A percentile compares a stretch with the other conserved stretches of the same genome.
These are phyloP conservation scores for Schizotus pectinicornis DNA, from an alignment of 2,888 invertebrate species.

Conservation along the genomic window DNA sequence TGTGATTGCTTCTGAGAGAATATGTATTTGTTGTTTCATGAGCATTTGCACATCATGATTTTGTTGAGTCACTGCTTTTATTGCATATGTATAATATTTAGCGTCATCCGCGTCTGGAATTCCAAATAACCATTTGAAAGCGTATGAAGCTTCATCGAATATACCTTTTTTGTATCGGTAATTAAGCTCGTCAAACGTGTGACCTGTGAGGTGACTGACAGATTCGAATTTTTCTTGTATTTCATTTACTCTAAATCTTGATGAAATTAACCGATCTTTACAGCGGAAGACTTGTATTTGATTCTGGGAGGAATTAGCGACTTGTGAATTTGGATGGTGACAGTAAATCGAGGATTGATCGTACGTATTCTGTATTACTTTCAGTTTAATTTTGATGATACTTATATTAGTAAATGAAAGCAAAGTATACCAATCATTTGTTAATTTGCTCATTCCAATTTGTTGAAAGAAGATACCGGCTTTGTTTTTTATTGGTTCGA, in stretches of 20 bases:
- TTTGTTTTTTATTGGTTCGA: neutral
- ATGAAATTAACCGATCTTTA: neutral
- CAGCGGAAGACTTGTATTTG: neutral
- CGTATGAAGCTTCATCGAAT: slow-evolving; percentile 17
- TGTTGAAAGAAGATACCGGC: slow-evolving; percentile 9
- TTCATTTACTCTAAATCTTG: neutral
- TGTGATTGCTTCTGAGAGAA: slow-evolving; percentile 28
- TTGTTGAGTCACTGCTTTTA: slow-evolving; percentile 14
- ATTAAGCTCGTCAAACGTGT: neutral
- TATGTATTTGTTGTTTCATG: slow-evolving; percentile 32
- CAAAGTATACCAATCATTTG: neutral
- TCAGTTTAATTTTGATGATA: neutral
- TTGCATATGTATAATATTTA: slow-evolving; percentile 16
- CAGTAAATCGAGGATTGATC: slow-evolving; percentile 1
- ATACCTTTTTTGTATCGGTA: slow-evolving; percentile 10
- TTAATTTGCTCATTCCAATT: neutral
- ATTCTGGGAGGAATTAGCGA: neutral
- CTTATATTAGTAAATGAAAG: slow-evolving; percentile 2
- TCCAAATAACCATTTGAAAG: slow-evolving; percentile 27
- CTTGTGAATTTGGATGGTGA: neutral
- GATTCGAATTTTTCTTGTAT: slow-evolving; percentile 8
- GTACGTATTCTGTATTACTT: neutral
- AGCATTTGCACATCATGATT: slow-evolving; percentile 24
- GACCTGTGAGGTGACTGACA: slow-evolving; percentile 7
- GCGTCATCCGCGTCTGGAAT: slow-evolving; percentile 28